Evolutionary conservation across 2,797 vertebrate species (phyloP).

Genomic region (Micromesistius poutassou): DNA sequence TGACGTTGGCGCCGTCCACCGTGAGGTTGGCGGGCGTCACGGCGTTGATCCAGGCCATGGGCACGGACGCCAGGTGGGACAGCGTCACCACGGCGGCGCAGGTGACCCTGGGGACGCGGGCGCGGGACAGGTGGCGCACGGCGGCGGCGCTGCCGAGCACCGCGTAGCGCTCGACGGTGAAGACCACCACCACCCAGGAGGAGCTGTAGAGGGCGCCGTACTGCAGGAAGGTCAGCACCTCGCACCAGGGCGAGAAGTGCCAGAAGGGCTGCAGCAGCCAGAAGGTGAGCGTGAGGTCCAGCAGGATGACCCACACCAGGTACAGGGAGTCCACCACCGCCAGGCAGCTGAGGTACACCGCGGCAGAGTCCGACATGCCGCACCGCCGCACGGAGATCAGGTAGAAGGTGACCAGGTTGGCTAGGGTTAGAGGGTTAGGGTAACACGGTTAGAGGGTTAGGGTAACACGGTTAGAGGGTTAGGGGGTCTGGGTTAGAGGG

Average conservation of each 20-base stretch:
- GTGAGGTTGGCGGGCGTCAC: slow-evolving; percentile 53
- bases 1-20: slow-evolving; percentile 47
- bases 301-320: slow-evolving; percentile 75
- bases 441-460: too few species aligned
- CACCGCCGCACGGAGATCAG: slow-evolving; percentile 74
- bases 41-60: slow-evolving; percentile 70
- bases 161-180: slow-evolving; percentile 76
- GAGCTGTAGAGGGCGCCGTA: slow-evolving; percentile 73
- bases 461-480: too few species aligned
- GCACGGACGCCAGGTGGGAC: slow-evolving; percentile 71
- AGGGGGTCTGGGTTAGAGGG: too few species aligned
- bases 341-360: slow-evolving; percentile 72
- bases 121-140: slow-evolving; percentile 59
- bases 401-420: slow-evolving; percentile 78
- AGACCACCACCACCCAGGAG: slow-evolving; percentile 77
- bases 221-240: slow-evolving; percentile 70
- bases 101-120: slow-evolving; percentile 56
- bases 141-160: slow-evolving; percentile 62
- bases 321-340: slow-evolving; percentile 73
- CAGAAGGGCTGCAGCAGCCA: slow-evolving; percentile 73
- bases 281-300: slow-evolving; percentile 75
- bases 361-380: slow-evolving; percentile 71
- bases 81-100: slow-evolving; percentile 61
- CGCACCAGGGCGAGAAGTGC: slow-evolving; percentile 72
- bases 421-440: slow-evolving; percentile 34